Evolutionary conservation across 2,797 vertebrate genomes (phyloP).

Genomic region (Eutrigla gurnardus): DNA sequence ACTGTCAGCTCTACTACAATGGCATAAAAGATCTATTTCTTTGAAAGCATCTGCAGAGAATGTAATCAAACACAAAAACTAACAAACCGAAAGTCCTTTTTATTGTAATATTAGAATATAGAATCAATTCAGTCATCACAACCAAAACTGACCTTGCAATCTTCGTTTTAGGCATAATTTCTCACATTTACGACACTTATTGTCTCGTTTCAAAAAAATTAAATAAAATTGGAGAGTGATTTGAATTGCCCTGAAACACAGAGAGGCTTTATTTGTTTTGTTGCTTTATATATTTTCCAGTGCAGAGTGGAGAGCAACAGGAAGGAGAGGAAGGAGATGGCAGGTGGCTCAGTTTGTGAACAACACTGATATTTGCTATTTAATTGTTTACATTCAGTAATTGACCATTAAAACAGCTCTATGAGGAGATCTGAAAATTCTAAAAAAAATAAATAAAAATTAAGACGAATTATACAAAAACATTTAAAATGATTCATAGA

Average conservation of each 20-base stretch:
- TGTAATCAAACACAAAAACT: neutral
- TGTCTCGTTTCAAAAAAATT: neutral
- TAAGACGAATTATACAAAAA: no score
- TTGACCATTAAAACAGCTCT: slow-evolving; percentile 13
- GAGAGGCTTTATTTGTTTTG: slow-evolving; percentile 48
- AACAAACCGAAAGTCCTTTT: neutral
- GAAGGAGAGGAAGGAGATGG: slow-evolving; percentile 53
- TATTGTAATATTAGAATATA: neutral
- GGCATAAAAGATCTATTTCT: neutral
- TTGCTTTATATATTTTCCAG: slow-evolving; percentile 43
- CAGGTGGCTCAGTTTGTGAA: slow-evolving; percentile 58
- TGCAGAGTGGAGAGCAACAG: slow-evolving; percentile 42
- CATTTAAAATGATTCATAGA: neutral
- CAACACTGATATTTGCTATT: slow-evolving; percentile 41
- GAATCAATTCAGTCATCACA: neutral
- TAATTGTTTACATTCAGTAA: slow-evolving; percentile 19
- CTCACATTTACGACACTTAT: slow-evolving; percentile 1
- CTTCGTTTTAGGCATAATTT: neutral
- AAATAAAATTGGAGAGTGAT: neutral
- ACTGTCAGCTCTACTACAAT: neutral
- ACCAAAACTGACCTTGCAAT: neutral
- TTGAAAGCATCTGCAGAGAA: neutral
- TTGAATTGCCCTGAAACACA: neutral
- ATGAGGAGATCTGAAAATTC: neutral
- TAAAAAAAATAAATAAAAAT: no score